Percentiles rank a stretch among this genome's conserved stretches.
These are phyloP conservation scores for Spodoptera litura DNA, from an alignment of 1,140 invertebrate genomes.

Conservation along the genomic window DNA sequence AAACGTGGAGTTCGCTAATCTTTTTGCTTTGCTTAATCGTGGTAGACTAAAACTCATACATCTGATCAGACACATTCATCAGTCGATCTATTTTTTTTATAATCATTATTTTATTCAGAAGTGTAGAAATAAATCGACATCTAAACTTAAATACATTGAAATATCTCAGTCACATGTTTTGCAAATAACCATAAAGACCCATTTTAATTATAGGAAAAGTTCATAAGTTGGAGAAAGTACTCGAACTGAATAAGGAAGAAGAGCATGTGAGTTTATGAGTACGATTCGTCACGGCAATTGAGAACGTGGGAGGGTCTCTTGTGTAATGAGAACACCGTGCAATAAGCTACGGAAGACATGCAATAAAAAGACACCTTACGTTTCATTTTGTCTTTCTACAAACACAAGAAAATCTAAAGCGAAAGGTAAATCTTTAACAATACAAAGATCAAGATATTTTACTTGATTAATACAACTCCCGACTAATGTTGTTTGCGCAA, in stretches of 20 bases:
- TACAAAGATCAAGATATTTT: conserved; percentile 5
- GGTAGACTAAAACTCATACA: not conserved
- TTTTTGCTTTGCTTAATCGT: not conserved
- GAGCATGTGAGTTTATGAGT: conserved; percentile 77
- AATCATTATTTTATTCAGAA: too few species aligned
- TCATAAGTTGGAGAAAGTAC: conserved; percentile 37
- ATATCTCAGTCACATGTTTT: not conserved
- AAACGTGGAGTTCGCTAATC: conserved; percentile 4
- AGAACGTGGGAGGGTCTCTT: conserved; percentile 68
- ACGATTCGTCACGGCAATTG: conserved; percentile 82
- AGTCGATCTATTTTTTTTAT: too few species aligned
- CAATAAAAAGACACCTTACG: conserved; percentile 68
- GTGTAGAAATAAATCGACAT: too few species aligned
- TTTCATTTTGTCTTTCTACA: conserved; percentile 60
- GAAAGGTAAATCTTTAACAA: not conserved
- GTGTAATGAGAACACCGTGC: conserved; percentile 63
- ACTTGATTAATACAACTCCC: conserved; percentile 28
- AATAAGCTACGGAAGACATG: conserved; percentile 61
- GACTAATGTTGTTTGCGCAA: conserved; percentile 45
- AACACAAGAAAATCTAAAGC: not conserved
- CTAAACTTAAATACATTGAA: too few species aligned
- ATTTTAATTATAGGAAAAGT: conserved; percentile 48
- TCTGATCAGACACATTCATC: too few species aligned
- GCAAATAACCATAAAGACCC: conserved; percentile 29
- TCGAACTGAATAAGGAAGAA: conserved; percentile 55